Conservation (phyloP, 1,140 invertebrate genomes). For the Ceratoteleas bidentatus region DNA sequence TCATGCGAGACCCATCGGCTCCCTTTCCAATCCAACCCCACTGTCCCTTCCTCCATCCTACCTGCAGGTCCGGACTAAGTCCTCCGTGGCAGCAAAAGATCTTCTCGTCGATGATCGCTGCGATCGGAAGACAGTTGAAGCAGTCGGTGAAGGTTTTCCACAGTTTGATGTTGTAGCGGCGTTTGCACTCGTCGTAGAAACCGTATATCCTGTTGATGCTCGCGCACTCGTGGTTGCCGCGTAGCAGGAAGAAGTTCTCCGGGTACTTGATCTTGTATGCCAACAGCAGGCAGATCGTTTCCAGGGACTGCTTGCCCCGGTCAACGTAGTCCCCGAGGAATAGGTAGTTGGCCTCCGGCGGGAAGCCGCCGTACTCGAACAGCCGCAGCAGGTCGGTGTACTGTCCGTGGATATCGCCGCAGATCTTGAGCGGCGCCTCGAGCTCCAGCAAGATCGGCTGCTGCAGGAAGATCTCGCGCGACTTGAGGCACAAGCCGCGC, state of each 20-base stretch:
- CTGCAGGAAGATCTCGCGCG: slow-evolving; percentile 98
- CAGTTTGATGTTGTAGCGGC: slow-evolving; percentile 98
- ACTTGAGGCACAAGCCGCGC: slow-evolving; percentile 97
- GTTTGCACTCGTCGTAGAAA: slow-evolving; percentile 96
- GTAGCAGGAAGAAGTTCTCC: slow-evolving; percentile 93
- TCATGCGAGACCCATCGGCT: too few relatives aligned
- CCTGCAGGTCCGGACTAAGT: slow-evolving; percentile 83
- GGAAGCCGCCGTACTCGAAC: slow-evolving; percentile 99
- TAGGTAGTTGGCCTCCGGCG: slow-evolving; percentile 99
- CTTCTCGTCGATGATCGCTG: slow-evolving; percentile 98
- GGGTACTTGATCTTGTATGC: slow-evolving; percentile 98
- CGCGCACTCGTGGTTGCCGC: slow-evolving; percentile 93
- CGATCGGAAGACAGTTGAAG: slow-evolving; percentile 99
- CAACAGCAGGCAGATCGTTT: slow-evolving; percentile 95
- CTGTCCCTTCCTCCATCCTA: background rate
- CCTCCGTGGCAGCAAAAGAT: slow-evolving; percentile 99
- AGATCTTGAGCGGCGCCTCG: slow-evolving; percentile 99
- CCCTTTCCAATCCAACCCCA: too few relatives aligned
- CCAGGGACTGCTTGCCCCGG: slow-evolving; percentile 92
- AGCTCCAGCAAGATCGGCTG: slow-evolving; percentile 99
- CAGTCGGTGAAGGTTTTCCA: slow-evolving; percentile 99
- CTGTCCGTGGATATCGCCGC: slow-evolving; percentile 99
- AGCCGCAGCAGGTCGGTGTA: slow-evolving; percentile 98
- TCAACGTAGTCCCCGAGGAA: slow-evolving; percentile 96
- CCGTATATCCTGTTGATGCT: slow-evolving; percentile 98